Conservation (phyloP, 2,797 vertebrate species). For the Melopsittacus undulatus region DNA sequence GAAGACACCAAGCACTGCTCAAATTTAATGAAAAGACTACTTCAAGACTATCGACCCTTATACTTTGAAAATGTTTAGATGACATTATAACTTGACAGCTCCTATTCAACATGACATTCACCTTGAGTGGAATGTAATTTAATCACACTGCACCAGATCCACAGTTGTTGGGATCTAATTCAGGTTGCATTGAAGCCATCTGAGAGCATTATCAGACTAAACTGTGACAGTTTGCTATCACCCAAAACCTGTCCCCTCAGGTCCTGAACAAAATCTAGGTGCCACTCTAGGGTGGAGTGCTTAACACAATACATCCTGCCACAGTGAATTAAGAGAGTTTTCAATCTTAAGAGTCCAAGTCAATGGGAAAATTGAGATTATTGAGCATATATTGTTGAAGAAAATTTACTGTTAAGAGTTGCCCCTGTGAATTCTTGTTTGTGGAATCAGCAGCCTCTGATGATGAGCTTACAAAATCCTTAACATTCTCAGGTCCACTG, state of each 20-base stretch:
- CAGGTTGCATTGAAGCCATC: background rate
- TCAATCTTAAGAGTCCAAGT: background rate
- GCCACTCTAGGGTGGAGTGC: background rate
- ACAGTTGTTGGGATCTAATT: background rate
- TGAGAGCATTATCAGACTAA: background rate
- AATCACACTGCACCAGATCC: background rate
- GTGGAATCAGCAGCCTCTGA: background rate
- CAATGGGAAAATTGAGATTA: background rate
- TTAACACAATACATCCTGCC: background rate
- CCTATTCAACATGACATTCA: background rate
- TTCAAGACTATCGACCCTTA: background rate
- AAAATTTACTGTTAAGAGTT: background rate
- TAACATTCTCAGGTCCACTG: background rate
- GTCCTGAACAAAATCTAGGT: background rate
- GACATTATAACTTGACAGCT: background rate
- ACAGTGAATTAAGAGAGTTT: background rate
- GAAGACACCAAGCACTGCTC: background rate
- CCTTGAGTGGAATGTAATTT: background rate
- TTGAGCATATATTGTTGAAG: background rate
- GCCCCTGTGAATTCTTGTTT: background rate
- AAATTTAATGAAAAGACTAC: background rate
- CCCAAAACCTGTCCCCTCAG: background rate
- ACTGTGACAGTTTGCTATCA: background rate
- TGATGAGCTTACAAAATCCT: background rate
- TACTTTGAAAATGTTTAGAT: background rate